Percentiles rank a stretch among this genome's conserved stretches.
Conservation (phyloP, 2,113 vertebrate genomes). For the Bubo blakistoni region DNA sequence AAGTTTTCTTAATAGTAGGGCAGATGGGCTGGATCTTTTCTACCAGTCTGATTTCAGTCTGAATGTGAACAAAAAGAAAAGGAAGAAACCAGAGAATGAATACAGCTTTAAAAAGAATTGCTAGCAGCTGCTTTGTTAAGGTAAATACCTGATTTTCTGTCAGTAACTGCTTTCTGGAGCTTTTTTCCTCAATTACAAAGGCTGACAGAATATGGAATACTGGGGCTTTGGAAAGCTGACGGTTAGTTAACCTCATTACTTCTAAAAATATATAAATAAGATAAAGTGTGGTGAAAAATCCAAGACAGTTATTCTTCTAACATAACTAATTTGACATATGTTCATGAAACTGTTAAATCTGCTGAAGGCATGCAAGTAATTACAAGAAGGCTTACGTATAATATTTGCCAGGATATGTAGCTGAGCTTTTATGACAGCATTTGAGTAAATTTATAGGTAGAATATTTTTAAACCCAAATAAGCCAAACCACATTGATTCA, state of each 20-base stretch:
- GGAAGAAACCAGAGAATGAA: background rate
- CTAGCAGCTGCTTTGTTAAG: background rate
- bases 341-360: background rate
- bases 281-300: background rate
- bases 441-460: background rate
- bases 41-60: background rate
- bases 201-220: background rate
- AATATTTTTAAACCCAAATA: conserved; percentile 3
- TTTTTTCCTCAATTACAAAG: background rate
- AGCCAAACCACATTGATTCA: background rate
- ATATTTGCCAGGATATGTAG: background rate
- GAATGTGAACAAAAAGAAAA: background rate
- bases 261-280: background rate
- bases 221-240: background rate
- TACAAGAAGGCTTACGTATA: background rate
- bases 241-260: background rate
- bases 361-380: background rate
- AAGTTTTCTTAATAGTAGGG: background rate
- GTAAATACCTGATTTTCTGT: background rate
- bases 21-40: background rate
- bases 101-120: background rate
- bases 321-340: background rate
- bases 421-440: background rate
- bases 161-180: background rate
- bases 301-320: background rate